Percentiles rank a stretch among this genome's conserved stretches.
Evolutionary conservation across 1,140 invertebrate genomes (phyloP).

Genomic region (Neelides sp.): DNA sequence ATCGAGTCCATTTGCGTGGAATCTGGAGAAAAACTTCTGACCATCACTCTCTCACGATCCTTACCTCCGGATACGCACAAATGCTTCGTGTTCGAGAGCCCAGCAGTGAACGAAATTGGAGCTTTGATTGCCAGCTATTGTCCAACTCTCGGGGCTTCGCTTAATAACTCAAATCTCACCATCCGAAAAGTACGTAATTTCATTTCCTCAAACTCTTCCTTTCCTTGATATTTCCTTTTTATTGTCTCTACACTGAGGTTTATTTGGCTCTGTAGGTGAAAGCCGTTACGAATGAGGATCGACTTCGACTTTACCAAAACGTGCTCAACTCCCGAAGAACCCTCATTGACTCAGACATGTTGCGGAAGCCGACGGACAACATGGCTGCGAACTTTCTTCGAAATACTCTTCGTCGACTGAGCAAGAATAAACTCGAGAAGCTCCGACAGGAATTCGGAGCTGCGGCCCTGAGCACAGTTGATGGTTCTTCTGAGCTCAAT

Average conservation of each 20-base stretch:
- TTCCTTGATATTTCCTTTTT: neutral
- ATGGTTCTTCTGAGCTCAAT: conserved; percentile 38
- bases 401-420: conserved; percentile 71
- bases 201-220: too few species aligned
- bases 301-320: conserved; percentile 66
- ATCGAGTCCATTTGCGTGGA: conserved; percentile 83
- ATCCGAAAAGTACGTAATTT: conserved; percentile 45
- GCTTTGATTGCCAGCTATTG: conserved; percentile 84
- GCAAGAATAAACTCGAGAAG: conserved; percentile 75
- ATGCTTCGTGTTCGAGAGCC: conserved; percentile 76
- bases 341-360: conserved; percentile 66
- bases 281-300: conserved; percentile 67
- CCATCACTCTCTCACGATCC: conserved; percentile 53
- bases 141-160: conserved; percentile 67
- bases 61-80: conserved; percentile 55
- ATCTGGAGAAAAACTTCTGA: conserved; percentile 81
- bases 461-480: conserved; percentile 33
- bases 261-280: conserved; percentile 44
- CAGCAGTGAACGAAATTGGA: conserved; percentile 60
- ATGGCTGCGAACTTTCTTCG: conserved; percentile 63
- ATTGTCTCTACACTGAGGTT: neutral
- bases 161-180: conserved; percentile 65
- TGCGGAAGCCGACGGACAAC: conserved; percentile 66
- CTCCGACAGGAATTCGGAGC: conserved; percentile 63
- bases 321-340: conserved; percentile 44